Conservation (phyloP, 2,797 vertebrate species). For the Pseudomugil tenellus region DNA sequence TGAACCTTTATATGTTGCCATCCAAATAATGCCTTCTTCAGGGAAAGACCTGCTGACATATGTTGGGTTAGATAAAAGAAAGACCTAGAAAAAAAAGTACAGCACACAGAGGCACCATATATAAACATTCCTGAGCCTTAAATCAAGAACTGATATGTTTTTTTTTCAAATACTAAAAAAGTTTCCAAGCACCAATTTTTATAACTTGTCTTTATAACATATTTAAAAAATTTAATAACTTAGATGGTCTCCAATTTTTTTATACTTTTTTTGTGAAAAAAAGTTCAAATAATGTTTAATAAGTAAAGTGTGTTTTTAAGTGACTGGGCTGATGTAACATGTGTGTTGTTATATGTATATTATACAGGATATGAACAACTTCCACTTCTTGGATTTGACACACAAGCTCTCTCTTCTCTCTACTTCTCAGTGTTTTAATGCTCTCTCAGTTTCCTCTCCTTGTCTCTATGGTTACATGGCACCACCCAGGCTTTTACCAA, state of each 20-base stretch:
- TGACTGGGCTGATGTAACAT: no score
- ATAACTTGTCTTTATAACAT: no score
- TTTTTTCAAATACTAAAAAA: no score
- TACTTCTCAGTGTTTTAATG: slow-evolving; percentile 22
- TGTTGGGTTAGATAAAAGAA: not conserved
- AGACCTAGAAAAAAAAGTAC: not conserved
- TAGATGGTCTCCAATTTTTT: not conserved
- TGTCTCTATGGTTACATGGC: slow-evolving; percentile 18
- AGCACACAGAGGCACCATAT: not conserved
- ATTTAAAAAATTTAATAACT: slow-evolving; percentile 14
- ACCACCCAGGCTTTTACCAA: slow-evolving; percentile 19
- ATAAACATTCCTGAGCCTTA: not conserved
- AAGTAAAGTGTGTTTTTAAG: no score
- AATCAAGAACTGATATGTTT: not conserved
- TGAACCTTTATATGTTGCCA: not conserved
- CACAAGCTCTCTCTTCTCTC: slow-evolving; percentile 2
- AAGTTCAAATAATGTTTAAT: no score
- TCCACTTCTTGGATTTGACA: slow-evolving; percentile 26
- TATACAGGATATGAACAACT: slow-evolving; percentile 10
- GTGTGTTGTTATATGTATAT: not conserved
- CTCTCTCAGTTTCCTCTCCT: slow-evolving; percentile 16
- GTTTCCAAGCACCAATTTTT: no score
- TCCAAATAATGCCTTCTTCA: not conserved
- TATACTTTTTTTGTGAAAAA: not conserved
- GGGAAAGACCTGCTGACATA: not conserved